phyloP scores from a whole-genome alignment of 2,888 invertebrate species.

The Petrolisthes cinctipes region DNA sequence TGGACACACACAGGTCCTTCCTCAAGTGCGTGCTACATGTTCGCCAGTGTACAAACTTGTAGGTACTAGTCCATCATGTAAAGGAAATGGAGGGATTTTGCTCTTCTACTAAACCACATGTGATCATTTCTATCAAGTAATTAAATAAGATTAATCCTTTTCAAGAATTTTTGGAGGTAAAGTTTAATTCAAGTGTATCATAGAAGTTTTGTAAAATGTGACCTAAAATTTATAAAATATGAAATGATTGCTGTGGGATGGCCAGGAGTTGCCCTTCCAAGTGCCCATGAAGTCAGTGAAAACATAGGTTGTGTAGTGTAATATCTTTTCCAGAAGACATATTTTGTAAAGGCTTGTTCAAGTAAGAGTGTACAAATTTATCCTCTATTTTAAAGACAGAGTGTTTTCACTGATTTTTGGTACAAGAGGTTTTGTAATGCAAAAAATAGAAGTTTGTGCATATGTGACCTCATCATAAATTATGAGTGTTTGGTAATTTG shows the following conservation, averaged over 20 bases:
- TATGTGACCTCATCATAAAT: conserved; percentile 49
- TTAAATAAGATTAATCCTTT: too few species aligned
- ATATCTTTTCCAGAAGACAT: conserved; percentile 57
- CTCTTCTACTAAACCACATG: conserved; percentile 16
- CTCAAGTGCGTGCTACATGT: conserved; percentile 55
- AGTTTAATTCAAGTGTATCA: too few species aligned
- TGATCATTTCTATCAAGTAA: conserved; percentile 27
- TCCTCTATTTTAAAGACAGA: conserved; percentile 49
- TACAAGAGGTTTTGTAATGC: conserved; percentile 54
- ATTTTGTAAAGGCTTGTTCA: conserved; percentile 50
- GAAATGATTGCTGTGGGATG: conserved; percentile 19
- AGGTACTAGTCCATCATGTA: conserved; percentile 54
- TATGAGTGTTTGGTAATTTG: conserved; percentile 55
- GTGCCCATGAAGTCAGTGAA: conserved; percentile 61
- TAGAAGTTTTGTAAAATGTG: too few species aligned
- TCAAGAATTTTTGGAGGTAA: too few species aligned
- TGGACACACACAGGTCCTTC: conserved; percentile 52
- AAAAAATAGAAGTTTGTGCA: conserved; percentile 54
- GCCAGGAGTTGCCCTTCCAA: conserved; percentile 37
- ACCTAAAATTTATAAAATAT: background rate
- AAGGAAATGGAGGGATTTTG: conserved; percentile 43
- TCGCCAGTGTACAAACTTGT: conserved; percentile 60
- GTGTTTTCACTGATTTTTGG: conserved; percentile 60
- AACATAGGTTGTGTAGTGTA: conserved; percentile 55
- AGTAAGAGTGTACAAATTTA: conserved; percentile 57